Percentiles rank a stretch among this genome's conserved stretches.
Conservation (phyloP, 2,113 vertebrate genomes). For the Stercorarius parasiticus region DNA sequence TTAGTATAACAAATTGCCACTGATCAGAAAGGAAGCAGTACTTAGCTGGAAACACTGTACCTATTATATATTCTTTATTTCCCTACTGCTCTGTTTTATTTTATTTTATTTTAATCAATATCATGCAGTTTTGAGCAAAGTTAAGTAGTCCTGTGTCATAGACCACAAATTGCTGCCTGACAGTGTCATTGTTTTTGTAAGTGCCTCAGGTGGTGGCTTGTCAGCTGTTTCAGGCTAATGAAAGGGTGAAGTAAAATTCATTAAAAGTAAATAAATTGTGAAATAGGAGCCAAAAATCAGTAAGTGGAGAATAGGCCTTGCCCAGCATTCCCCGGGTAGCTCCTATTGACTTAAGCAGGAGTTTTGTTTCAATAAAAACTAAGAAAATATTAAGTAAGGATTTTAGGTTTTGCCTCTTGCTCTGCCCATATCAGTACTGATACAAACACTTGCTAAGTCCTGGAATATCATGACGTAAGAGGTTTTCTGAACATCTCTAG, state of each 20-base stretch:
- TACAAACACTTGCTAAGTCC: background rate
- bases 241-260: constrained; percentile 2
- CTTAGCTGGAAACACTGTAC: background rate
- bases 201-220: background rate
- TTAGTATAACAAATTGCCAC: background rate
- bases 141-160: background rate
- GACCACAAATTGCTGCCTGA: background rate
- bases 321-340: background rate
- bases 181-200: background rate
- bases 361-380: background rate
- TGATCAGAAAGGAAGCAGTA: constrained; percentile 8
- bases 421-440: background rate
- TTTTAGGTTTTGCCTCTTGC: background rate
- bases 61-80: background rate
- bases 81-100: background rate
- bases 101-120: constrained; percentile 31
- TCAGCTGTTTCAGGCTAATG: constrained; percentile 1
- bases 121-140: background rate
- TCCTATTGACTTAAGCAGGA: background rate
- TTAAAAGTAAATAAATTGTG: constrained; percentile 7
- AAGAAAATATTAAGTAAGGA: background rate
- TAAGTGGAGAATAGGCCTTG: background rate
- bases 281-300: background rate
- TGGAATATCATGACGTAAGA: background rate
- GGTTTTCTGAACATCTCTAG: background rate